Evolutionary conservation across 2,113 vertebrate genomes (phyloP).

Genomic region (Helogale parvula): DNA sequence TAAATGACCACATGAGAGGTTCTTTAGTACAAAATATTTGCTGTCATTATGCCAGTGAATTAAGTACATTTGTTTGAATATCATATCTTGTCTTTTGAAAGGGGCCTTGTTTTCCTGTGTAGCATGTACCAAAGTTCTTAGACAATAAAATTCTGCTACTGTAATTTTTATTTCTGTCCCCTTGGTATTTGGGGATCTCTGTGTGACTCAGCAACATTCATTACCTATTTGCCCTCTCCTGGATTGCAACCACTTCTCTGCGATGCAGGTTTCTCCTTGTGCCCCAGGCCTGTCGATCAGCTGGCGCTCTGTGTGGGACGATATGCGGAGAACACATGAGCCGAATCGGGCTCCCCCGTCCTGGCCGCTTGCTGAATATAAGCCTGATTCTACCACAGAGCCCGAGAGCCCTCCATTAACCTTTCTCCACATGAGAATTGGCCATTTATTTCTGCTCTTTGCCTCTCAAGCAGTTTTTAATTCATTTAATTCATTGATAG

Average conservation of each 20-base stretch:
- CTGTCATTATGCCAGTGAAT: neutral
- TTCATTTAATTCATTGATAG: conserved; percentile 75
- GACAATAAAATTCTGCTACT: conserved; percentile 37
- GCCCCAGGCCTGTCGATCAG: conserved; percentile 28
- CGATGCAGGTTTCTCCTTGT: neutral
- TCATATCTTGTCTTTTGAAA: neutral
- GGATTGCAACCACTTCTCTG: neutral
- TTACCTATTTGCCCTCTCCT: neutral
- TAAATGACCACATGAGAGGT: neutral
- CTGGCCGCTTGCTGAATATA: conserved; percentile 52
- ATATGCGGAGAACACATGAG: neutral
- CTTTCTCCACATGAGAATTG: conserved; percentile 61
- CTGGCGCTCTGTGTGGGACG: conserved; percentile 41
- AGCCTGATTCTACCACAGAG: conserved; percentile 37
- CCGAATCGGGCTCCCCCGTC: neutral
- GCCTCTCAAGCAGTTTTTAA: conserved; percentile 66
- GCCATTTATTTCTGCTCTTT: conserved; percentile 66
- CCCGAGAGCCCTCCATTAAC: conserved; percentile 66
- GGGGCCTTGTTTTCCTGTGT: neutral
- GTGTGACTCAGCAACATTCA: neutral
- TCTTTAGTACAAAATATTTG: neutral
- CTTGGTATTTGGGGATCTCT: neutral
- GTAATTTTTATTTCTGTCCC: neutral
- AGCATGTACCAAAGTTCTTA: conserved; percentile 15
- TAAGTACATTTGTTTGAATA: conserved; percentile 24